Evolutionary conservation across 2,888 invertebrate species (phyloP).

Genomic region (Cotesia congregata): DNA sequence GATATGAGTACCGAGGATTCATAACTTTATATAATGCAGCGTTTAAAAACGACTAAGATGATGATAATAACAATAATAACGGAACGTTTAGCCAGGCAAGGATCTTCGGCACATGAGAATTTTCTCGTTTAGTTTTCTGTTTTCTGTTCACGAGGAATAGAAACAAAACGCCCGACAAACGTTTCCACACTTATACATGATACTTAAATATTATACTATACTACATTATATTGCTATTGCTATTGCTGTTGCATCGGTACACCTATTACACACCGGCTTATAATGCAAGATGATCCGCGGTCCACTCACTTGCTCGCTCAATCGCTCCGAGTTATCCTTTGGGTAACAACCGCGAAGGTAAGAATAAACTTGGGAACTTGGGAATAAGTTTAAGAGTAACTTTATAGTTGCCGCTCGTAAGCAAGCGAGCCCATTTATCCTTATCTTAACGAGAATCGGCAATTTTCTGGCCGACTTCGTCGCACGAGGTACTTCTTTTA

Average conservation of each 20-base stretch:
- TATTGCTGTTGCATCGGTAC: not conserved
- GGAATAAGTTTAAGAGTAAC: slow-evolving; percentile 42
- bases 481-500: slow-evolving; percentile 44
- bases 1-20: slow-evolving; percentile 8
- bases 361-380: not conserved
- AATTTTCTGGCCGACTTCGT: slow-evolving; percentile 56
- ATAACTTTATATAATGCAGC: slow-evolving; percentile 26
- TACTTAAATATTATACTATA: slow-evolving; percentile 6
- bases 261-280: not conserved
- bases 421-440: slow-evolving; percentile 53
- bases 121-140: not conserved
- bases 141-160: not conserved
- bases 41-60: slow-evolving; percentile 30
- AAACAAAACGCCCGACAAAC: slow-evolving; percentile 6
- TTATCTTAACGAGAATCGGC: slow-evolving; percentile 65
- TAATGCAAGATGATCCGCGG: slow-evolving; percentile 25
- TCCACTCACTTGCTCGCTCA: slow-evolving; percentile 19
- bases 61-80: slow-evolving; percentile 37
- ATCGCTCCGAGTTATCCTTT: not conserved
- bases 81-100: slow-evolving; percentile 51
- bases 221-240: not conserved
- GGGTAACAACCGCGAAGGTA: slow-evolving; percentile 13
- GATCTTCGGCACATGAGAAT: slow-evolving; percentile 27
- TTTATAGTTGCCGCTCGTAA: slow-evolving; percentile 46
- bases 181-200: slow-evolving; percentile 23